Conservation (phyloP, 92 coral and sea anemone genomes). For the Diadumene lineata region DNA sequence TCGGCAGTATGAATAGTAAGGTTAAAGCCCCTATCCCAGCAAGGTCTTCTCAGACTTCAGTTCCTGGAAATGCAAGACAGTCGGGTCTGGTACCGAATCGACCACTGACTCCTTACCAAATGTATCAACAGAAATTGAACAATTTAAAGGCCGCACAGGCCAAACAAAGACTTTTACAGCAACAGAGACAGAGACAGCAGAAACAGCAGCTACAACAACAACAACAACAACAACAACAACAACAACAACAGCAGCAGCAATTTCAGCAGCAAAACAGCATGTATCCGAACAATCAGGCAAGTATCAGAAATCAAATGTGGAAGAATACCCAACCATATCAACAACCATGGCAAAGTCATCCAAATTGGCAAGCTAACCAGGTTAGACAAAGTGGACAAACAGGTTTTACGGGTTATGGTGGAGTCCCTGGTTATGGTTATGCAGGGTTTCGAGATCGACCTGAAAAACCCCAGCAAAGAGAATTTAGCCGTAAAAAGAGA, state of each 20-base stretch:
- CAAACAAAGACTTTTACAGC: not conserved
- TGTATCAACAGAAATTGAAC: slow-evolving; percentile 13
- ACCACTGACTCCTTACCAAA: slow-evolving; percentile 15
- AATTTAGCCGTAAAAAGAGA: slow-evolving; percentile 44
- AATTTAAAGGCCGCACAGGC: slow-evolving; percentile 13
- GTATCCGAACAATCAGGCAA: slow-evolving; percentile 1
- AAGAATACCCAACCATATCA: slow-evolving; percentile 21
- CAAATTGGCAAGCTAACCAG: slow-evolving; percentile 12
- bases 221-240: not conserved
- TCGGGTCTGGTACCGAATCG: not conserved
- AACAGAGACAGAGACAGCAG: not conserved
- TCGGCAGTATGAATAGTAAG: not conserved
- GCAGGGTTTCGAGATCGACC: slow-evolving; percentile 7
- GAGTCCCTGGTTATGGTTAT: slow-evolving; percentile 20
- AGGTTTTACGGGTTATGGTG: slow-evolving; percentile 24
- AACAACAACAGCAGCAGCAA: slow-evolving; percentile 3
- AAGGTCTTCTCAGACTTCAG: slow-evolving; percentile 1
- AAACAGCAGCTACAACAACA: not conserved
- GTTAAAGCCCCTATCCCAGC: not conserved
- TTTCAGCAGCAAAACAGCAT: not conserved
- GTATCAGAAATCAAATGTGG: slow-evolving; percentile 19
- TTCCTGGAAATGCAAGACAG: not conserved
- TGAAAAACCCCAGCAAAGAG: slow-evolving; percentile 22
- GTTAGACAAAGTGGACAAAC: slow-evolving; percentile 2
- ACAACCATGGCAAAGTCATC: slow-evolving; percentile 7